These are phyloP conservation scores for Columba livia DNA, from an alignment of 2,113 vertebrate genomes.

Conservation along the genomic window DNA sequence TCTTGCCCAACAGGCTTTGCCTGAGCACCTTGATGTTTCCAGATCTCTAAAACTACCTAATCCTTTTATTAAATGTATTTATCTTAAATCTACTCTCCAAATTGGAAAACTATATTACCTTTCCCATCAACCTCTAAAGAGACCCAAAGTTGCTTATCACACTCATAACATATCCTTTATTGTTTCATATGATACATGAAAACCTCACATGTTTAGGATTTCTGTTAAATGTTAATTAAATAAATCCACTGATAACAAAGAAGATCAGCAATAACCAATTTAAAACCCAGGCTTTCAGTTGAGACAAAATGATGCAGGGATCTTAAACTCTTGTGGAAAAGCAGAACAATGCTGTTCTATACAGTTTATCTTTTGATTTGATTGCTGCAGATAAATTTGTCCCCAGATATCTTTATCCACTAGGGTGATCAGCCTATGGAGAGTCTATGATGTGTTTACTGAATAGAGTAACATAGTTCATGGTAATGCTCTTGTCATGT, in stretches of 20 bases:
- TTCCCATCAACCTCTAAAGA: not conserved
- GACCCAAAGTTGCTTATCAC: not conserved
- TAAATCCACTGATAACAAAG: not conserved
- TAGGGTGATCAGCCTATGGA: conserved; percentile 54
- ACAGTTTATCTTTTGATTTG: conserved; percentile 21
- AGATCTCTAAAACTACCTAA: not conserved
- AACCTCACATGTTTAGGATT: not conserved
- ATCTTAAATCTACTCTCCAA: not conserved
- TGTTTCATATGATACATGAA: not conserved
- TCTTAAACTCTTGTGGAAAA: not conserved
- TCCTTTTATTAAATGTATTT: not conserved
- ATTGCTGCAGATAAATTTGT: conserved; percentile 49
- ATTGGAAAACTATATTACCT: not conserved
- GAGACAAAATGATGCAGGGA: not conserved
- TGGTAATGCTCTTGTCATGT: conserved; percentile 53
- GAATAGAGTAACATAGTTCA: conserved; percentile 17
- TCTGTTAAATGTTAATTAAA: not conserved
- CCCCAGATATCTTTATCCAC: conserved; percentile 26
- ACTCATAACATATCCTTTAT: not conserved
- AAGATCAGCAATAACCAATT: not conserved
- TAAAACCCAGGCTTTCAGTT: not conserved
- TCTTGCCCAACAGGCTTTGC: not conserved
- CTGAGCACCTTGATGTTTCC: not conserved
- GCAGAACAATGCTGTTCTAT: not conserved
- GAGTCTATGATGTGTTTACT: conserved; percentile 2